These are phyloP conservation scores for Meliscaeva auricollis DNA, from an alignment of 2,888 invertebrate species.

Conservation along the genomic window DNA sequence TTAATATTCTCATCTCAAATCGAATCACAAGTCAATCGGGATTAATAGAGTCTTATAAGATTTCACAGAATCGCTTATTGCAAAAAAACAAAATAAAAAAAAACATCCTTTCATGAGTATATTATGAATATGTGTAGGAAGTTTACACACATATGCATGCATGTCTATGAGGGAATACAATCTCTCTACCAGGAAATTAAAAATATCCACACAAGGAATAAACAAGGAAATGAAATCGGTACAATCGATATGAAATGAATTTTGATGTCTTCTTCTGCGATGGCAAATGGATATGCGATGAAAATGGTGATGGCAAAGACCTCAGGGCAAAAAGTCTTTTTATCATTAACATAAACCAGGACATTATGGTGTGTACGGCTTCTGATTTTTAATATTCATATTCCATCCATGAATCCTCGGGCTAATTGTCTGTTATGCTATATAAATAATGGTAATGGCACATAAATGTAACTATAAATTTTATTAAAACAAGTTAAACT, in stretches of 20 bases:
- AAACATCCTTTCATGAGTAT: neutral
- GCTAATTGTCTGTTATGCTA: neutral
- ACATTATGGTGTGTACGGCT: neutral
- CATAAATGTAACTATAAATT: too few species aligned
- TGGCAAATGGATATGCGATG: neutral
- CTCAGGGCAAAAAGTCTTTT: neutral
- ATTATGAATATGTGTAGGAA: neutral
- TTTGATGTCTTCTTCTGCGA: neutral
- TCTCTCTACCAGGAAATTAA: conserved; percentile 15
- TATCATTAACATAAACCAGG: conserved; percentile 18
- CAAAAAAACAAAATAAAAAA: neutral
- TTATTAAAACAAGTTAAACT: too few species aligned
- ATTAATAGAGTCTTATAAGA: neutral
- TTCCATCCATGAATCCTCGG: neutral
- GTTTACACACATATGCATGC: neutral
- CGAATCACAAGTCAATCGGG: neutral
- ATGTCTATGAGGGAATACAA: neutral
- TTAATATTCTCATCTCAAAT: neutral
- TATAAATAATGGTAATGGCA: too few species aligned
- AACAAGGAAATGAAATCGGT: conserved; percentile 24
- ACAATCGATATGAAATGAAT: conserved; percentile 19
- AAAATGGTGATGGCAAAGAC: neutral
- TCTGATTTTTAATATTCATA: neutral
- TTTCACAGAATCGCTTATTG: conserved; percentile 10
- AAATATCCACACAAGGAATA: conserved; percentile 8